Base-by-base conservation (phyloP, 30 jellyfish, hydroid and myxozoan genomes). In the Nemopilema nomurai region DNA sequence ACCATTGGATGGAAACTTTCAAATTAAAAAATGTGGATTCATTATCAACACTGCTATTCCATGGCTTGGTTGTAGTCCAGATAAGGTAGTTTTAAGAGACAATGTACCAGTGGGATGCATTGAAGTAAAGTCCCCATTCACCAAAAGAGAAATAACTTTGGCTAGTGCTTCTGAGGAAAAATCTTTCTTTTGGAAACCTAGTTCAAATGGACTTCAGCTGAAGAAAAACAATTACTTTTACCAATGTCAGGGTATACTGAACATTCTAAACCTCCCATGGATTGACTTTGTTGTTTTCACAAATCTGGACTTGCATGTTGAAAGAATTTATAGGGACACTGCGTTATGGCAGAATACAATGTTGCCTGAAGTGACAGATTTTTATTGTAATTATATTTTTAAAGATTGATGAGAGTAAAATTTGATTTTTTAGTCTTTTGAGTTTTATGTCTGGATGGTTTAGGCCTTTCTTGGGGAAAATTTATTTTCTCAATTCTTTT, bases 251-350 rank as follows among this genome's bases (percentile, higher is more conserved):
- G 96, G 96, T 24, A 28, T 87, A 31, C 62, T 83, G 64, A 75
- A 76, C 67, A 72, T 83, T 49, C 18, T 69, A 8, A 51, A 83
- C 67, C 51, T 77, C 51, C 78, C 74, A 21, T 49, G 68, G 90
- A 67, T 87, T 41, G 96, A 87, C 85, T 87, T 87, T 79, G 85
- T 87, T 22, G 90, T 87, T 49, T 87, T 6, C 67, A 87, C 96
- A 27, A 31, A 24, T 33, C 21, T 4, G 18, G 81, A 78, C 76
- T n/a, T 65, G 67, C 83, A 72, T 71, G 83, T 67, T 51, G 87
- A 87, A 87, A 77, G 77, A 28, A 69, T 84, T 20, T 18, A 62
- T 18, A 29, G 28, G 51, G 79, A 84, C 64, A 63, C 51, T 52
- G 71, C 9, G 53, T 28, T 49, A 30, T 83, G 88, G 88, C 73